Base-by-base conservation (phyloP, 2,888 invertebrate species). In the Biston betularia region DNA sequence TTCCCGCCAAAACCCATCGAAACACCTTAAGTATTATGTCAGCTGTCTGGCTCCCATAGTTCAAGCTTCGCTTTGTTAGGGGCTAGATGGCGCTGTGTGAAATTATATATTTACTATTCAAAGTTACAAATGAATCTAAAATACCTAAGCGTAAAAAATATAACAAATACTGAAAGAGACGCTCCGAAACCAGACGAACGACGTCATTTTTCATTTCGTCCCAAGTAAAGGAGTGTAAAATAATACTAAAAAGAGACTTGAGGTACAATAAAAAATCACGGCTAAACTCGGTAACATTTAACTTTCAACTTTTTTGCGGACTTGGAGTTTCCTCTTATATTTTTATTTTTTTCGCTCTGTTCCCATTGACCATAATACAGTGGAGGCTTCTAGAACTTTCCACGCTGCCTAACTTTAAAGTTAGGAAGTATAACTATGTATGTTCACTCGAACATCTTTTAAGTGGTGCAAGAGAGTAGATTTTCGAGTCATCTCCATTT, bases 301-400 rank as follows among this genome's bases (percentile, higher is more conserved):
- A 87, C 86, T 87, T 84, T 74, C 64, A 77, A 83, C 83, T 82
- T 86, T n/a, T 76, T 75, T 77, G 77, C 80, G 74, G 81, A 81
- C 78, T 82, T 78, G 75, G 76, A 78, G 75, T 72, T 74, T 82
- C 84, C 84, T 83, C 79, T 40, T 10, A 40, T 40, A 9, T 40
- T 40, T 24, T 24, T 24, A 24, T 24, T 11, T 42, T 45, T 45
- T 75, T 77, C 24, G 81, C 78, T 82, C 78, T 63, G 77, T 78
- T 81, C 70, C 74, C 79, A 85, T 83, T 81, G 86, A 86, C 86
- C 84, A 83, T 86, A 86, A 83, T 83, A 82, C 82, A 81, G 83
- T 78, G 70, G 79, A 79, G 80, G 80, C 80, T 81, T 80, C 76
- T 69, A 72, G 78, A 84, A 83, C 77, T 87, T 82, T 72, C 68